Evolutionary conservation across 2,888 invertebrate species (phyloP).

Genomic region (Holacanthella duospinosa): DNA sequence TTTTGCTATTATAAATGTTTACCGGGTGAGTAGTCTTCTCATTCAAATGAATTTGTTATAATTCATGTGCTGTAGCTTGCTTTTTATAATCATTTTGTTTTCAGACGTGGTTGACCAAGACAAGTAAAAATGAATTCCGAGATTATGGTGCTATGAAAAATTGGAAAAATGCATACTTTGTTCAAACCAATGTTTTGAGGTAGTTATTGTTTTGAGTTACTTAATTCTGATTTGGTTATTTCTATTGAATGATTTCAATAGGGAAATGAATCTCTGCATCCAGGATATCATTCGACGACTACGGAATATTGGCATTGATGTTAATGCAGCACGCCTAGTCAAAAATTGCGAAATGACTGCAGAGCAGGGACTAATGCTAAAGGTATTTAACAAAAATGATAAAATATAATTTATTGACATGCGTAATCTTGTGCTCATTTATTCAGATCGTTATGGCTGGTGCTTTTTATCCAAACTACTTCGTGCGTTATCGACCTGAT

Average conservation of each 20-base stretch:
- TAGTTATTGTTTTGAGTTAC: no score
- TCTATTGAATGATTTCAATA: no score
- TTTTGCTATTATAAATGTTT: conserved; percentile 68
- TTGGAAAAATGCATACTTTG: conserved; percentile 61
- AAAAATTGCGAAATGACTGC: conserved; percentile 25
- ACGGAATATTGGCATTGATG: conserved; percentile 50
- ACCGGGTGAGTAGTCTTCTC: conserved; percentile 49
- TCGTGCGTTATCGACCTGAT: conserved; percentile 49
- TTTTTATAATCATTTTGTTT: conserved; percentile 13
- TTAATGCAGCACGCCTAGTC: background rate
- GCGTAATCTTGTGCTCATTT: conserved; percentile 9
- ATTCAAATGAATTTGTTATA: no score
- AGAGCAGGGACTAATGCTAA: conserved; percentile 54
- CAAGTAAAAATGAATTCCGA: conserved; percentile 50
- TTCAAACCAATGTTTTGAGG: conserved; percentile 59
- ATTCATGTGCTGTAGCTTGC: background rate
- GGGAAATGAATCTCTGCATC: conserved; percentile 60
- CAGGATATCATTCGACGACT: conserved; percentile 59
- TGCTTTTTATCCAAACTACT: conserved; percentile 90
- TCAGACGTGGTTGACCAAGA: conserved; percentile 59
- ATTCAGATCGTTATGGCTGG: conserved; percentile 63
- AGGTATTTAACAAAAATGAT: conserved; percentile 43
- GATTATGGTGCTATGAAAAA: conserved; percentile 44
- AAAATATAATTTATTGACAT: background rate
- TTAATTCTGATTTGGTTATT: no score